Base-by-base conservation (phyloP, 2,888 invertebrate genomes). In the Galeopsomyia nigrocyanea region DNA sequence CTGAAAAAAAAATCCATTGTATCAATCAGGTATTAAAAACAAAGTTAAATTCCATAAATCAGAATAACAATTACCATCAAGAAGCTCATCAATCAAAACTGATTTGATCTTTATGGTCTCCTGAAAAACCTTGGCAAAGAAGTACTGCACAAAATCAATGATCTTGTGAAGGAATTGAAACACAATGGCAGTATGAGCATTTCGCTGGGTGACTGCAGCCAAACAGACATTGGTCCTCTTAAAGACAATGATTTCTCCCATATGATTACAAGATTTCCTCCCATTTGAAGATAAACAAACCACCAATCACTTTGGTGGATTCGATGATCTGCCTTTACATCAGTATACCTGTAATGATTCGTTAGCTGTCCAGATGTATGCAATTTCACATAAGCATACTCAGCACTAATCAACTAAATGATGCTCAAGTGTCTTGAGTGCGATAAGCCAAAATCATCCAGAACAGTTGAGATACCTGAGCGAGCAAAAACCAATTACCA, bases 31-130 rank as follows among this genome's bases (percentile, higher is more conserved):
- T 10, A 49, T 16, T 49, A 49, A 13, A 63, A 14, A 49, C 49
- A 14, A 49, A 49, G 16, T 49, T 14, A 49, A 10, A 49, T 14
- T 14, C 16, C 13, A 14, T 2, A 14, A 16, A n/a, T n/a, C n/a
- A n/a, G 49, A 14, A 14, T 49, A 49, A 10, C 10, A 49, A 87
- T 88, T 87, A 96, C 96, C 97, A 89, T 99, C 99, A 68, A 99
- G 90, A 78, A 99, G 89, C 88, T 99, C 99, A 85, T 99, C 99
- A 81, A 99, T 99, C 22, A 99, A 91, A 19, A 99, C 99, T 88
- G 99, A 99, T 88, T 99, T 99, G 87, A 99, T 99, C 88, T 99
- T 99, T 83, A 99, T 99, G 86, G 99, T 99, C 87, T 99, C 99
- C 86, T 99, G 99, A 0, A 98, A 98, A 77, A 99, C 96, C 89